Conservation (phyloP, 2,888 invertebrate genomes). For the Dryomyza anilis region DNA sequence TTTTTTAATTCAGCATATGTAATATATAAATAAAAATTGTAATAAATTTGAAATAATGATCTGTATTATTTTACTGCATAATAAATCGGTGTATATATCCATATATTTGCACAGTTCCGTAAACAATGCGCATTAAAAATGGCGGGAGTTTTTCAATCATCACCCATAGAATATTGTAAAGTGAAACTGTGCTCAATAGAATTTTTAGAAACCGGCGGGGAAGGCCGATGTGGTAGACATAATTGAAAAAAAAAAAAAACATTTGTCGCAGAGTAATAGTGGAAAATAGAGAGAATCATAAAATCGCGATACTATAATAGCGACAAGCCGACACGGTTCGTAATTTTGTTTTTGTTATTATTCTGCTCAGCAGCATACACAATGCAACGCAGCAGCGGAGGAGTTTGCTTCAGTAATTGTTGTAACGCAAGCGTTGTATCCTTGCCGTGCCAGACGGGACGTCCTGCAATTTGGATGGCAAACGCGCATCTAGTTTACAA, state of each 20-base stretch:
- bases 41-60: too few relatives aligned
- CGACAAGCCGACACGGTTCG: background rate
- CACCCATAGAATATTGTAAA: background rate
- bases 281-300: background rate
- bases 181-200: background rate
- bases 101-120: too few relatives aligned
- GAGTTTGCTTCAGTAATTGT: conserved; percentile 16
- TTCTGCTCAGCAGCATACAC: background rate
- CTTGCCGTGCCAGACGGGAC: too few relatives aligned
- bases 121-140: too few relatives aligned
- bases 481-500: background rate
- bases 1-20: too few relatives aligned
- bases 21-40: too few relatives aligned
- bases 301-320: conserved; percentile 1
- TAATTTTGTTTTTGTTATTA: background rate
- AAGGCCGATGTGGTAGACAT: background rate
- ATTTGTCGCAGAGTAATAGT: background rate
- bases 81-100: too few relatives aligned
- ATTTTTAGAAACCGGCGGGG: conserved; percentile 12
- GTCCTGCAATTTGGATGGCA: background rate
- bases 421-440: conserved; percentile 1
- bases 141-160: background rate
- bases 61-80: too few relatives aligned
- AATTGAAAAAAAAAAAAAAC: background rate
- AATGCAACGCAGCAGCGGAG: conserved; percentile 4